phyloP scores from a whole-genome alignment of 2,888 invertebrate species.

The Lymantria dispar region DNA sequence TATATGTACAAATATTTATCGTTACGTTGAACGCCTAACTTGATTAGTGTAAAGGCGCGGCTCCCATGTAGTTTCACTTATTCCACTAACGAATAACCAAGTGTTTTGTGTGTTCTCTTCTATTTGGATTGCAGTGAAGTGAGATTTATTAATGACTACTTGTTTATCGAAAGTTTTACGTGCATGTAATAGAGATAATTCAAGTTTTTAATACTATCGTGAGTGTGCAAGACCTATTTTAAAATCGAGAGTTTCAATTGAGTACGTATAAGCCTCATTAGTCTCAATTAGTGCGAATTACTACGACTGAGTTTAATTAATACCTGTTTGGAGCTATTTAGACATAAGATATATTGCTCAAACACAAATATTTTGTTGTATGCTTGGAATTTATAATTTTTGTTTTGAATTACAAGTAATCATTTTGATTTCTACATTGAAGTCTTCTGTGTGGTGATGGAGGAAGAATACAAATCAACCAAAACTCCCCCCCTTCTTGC shows the following conservation, averaged over 20 bases:
- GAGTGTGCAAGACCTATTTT: slow-evolving; percentile 3
- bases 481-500: no score
- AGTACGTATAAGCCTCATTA: slow-evolving; percentile 16
- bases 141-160: slow-evolving; percentile 27
- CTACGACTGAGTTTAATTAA: slow-evolving; percentile 19
- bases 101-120: slow-evolving; percentile 49
- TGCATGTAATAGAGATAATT: slow-evolving; percentile 20
- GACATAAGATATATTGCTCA: not conserved
- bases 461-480: no score
- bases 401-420: no score
- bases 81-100: slow-evolving; percentile 15
- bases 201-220: not conserved
- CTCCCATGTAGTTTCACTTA: slow-evolving; percentile 24
- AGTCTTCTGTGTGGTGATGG: no score
- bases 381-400: not conserved
- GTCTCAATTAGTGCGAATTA: slow-evolving; percentile 24
- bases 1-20: slow-evolving; percentile 36
- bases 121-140: slow-evolving; percentile 56
- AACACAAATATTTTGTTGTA: not conserved
- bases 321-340: slow-evolving; percentile 13
- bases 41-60: slow-evolving; percentile 50
- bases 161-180: slow-evolving; percentile 27
- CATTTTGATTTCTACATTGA: no score
- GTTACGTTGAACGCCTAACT: slow-evolving; percentile 48
- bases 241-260: slow-evolving; percentile 20